Percentiles rank a stretch among this genome's conserved stretches.
Evolutionary conservation across 2,113 vertebrate genomes (phyloP).

Genomic region (Poecile atricapillus): DNA sequence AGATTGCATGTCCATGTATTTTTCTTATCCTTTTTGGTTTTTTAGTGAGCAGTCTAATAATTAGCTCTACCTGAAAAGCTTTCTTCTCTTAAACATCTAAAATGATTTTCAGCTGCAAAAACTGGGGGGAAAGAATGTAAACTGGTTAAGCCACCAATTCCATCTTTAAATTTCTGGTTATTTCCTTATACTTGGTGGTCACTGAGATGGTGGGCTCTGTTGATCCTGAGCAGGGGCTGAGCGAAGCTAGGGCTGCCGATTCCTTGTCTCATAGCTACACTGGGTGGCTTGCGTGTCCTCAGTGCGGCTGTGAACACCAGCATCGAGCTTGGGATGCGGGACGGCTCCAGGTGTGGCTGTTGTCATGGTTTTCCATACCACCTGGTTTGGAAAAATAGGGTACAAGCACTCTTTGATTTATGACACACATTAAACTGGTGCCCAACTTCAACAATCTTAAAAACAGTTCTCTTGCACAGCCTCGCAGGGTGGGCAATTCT

Average conservation of each 20-base stretch:
- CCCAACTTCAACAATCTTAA: background rate
- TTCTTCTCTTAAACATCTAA: background rate
- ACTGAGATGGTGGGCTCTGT: background rate
- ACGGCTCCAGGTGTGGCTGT: rapidly evolving
- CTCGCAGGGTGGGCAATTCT: background rate
- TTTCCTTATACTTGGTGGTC: background rate
- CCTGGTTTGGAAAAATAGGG: background rate
- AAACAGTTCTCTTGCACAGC: background rate
- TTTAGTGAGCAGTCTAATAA: no score
- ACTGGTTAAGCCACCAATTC: background rate
- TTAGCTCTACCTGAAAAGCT: background rate
- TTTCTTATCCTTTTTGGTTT: background rate
- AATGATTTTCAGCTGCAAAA: background rate
- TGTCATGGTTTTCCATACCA: background rate
- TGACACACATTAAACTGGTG: background rate
- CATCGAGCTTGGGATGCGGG: rapidly evolving
- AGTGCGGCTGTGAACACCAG: background rate
- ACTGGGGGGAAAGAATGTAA: rapidly evolving
- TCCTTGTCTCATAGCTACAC: constrained; percentile 42
- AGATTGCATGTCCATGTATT: background rate
- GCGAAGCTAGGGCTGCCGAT: background rate
- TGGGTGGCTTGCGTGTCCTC: background rate
- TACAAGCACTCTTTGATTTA: background rate
- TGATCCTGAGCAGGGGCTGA: rapidly evolving
- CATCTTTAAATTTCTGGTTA: background rate